Percentiles rank a stretch among this genome's conserved stretches.
Evolutionary conservation across 1,140 invertebrate genomes (phyloP).

Genomic region (Drosophila lini): DNA sequence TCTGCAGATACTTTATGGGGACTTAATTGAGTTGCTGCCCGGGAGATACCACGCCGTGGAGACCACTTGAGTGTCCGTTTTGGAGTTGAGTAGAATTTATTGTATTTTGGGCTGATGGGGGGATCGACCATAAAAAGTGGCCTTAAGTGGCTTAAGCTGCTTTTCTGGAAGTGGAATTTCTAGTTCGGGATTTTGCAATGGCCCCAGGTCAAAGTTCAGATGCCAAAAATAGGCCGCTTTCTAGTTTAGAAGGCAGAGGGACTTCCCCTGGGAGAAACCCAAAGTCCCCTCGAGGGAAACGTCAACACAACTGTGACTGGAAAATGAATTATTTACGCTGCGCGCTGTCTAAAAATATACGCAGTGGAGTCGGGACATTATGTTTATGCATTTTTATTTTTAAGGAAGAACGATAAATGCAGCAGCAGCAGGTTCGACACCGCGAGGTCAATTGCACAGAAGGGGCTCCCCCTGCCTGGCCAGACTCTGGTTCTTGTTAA

Average conservation of each 20-base stretch:
- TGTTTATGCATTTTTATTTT: slow-evolving; percentile 45
- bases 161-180: slow-evolving; percentile 69
- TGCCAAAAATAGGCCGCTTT: slow-evolving; percentile 63
- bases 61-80: slow-evolving; percentile 53
- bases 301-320: slow-evolving; percentile 81
- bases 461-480: slow-evolving; percentile 13
- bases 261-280: slow-evolving; percentile 51
- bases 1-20: slow-evolving; percentile 77
- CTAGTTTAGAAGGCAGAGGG: slow-evolving; percentile 70
- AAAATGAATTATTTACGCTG: slow-evolving; percentile 82
- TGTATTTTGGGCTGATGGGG: slow-evolving; percentile 56
- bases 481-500: slow-evolving; percentile 32
- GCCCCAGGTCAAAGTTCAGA: slow-evolving; percentile 62
- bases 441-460: slow-evolving; percentile 53
- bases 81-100: slow-evolving; percentile 79
- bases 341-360: slow-evolving; percentile 68
- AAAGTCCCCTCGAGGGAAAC: slow-evolving; percentile 47
- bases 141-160: slow-evolving; percentile 73
- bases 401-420: slow-evolving; percentile 33
- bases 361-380: slow-evolving; percentile 23
- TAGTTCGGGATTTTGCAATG: slow-evolving; percentile 66
- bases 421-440: slow-evolving; percentile 43
- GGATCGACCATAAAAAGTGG: slow-evolving; percentile 73
- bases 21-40: slow-evolving; percentile 77
- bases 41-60: slow-evolving; percentile 8